Evolutionary conservation across 2,113 vertebrate species (phyloP), one percentile per base, ranked within the genome.

Genomic region (Gambusia affinis): DNA sequence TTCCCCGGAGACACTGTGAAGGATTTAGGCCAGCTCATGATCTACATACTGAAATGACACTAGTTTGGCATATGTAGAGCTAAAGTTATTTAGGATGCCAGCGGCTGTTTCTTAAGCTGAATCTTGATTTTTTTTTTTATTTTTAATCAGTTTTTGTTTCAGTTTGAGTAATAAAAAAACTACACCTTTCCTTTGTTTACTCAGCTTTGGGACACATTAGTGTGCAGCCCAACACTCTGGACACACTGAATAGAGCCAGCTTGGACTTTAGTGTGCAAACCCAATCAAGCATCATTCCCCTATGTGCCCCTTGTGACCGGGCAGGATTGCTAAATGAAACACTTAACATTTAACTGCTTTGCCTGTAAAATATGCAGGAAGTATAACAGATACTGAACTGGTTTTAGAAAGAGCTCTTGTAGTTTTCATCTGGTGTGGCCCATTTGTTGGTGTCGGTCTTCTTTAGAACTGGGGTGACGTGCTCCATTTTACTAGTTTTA

Each of bases 21-120:
- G 73, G 79, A 92, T 93, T 81, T 87, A 87, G 90, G 89, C 74
- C 91, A 89, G 67, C 0, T 60, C 37, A 68, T 87, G 87, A 88
- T 85, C 85, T 83, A 28, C 67, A 89, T 91, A 83, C 72, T 80
- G 68, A 69, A 29, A 76, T 72, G 67, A 66, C 67, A 72, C 11
- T 63, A 57, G 73, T 87, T 78, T 79, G 70, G 72, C 39, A 80
- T 3, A 37, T 62, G 60, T 19, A 44, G 44, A 60, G 37, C 28
- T 64, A 39, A 61, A 71, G 64, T 75, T 65, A 37, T 57, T 74
- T 76, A 76, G 73, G 51, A 63, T 86, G 72, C 67, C 60, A 39
- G 73, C 37, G 42, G 29, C 54, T 72, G 17, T 8, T 27, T 35
- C 35, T 57, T 5, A 62, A 22, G 39, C 2, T 64, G 27, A 37